Conservation (phyloP, 2,797 vertebrate genomes). For the Ptychadena robeensis region DNA sequence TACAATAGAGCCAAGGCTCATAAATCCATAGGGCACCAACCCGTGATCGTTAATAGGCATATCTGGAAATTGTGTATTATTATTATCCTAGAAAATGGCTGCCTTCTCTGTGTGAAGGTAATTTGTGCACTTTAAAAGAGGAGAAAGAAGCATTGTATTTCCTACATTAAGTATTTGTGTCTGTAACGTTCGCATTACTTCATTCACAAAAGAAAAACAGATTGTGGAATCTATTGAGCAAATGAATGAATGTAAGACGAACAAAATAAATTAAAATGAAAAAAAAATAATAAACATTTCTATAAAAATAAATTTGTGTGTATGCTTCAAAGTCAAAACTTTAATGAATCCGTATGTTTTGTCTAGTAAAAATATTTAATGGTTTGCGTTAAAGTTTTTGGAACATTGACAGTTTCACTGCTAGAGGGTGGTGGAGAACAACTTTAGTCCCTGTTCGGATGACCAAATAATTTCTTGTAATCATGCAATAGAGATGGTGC, state of each 20-base stretch:
- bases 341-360: neutral
- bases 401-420: slow-evolving; percentile 9
- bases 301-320: slow-evolving; percentile 4
- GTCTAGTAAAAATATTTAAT: neutral
- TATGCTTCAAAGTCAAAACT: slow-evolving; percentile 5
- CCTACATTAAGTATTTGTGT: neutral
- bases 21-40: neutral
- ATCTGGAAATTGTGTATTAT: neutral
- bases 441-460: neutral
- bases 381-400: slow-evolving; percentile 62
- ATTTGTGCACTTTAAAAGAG: slow-evolving; percentile 43
- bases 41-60: neutral
- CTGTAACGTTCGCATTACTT: slow-evolving; percentile 15
- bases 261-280: too few species aligned
- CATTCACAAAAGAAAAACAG: neutral
- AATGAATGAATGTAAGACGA: neutral
- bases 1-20: neutral
- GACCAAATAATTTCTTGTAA: slow-evolving; percentile 51
- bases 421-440: neutral
- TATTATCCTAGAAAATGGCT: slow-evolving; percentile 20
- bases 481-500: too few species aligned
- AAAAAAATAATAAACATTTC: slow-evolving; percentile 1
- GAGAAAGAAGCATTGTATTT: slow-evolving; percentile 11
- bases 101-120: slow-evolving; percentile 11
- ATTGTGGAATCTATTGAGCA: neutral